Evolutionary conservation across 2,797 vertebrate species (phyloP), one percentile per base, ranked within the genome.

Genomic region (Pangasius djambal): DNA sequence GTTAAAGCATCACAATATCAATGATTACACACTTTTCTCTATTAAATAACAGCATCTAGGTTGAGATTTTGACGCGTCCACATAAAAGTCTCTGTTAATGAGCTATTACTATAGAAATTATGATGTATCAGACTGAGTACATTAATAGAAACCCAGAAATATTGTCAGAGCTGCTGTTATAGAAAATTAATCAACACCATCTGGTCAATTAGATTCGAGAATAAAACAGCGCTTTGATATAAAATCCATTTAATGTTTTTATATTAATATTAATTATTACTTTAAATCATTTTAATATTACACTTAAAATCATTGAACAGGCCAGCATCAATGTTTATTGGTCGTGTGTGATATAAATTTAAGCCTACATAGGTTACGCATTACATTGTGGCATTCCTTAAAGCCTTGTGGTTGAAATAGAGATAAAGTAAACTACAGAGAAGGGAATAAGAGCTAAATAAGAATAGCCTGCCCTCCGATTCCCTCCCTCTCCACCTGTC

Each of bases 341-440:
- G 1, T 50, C 25, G 1, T 10, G 16, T 50, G 2, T 57, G 50
- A 16, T 65, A 86, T 67, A 2, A n/a, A n/a, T 75, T 22, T 59
- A 31, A 6, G 28, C 50, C 16, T 63, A 83, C 28, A 15, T 2
- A 44, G 9, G 50, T 75, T 75, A 16, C 1, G 4, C 8, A 44
- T 75, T 77, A 40, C 22, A 75, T 13, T 86, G 57, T 31, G 18
- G n/a, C 3, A 69, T 44, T 87, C 40, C 31, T 50, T 79, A 89
- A 85, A 88, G 22, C 75, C 63, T 50, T 88, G 89, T 90, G 86
- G 90, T 83, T n/a, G 57, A 55, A 84, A 18, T 40, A 16, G 65
- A 48, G 31, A 87, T 44, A 48, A 52, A 69, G n/a, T 52, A 44
- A 7, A 20, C 57, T 55, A 69, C 57, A 37, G 57, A 72, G 44